These are phyloP conservation scores for Tautogolabrus adspersus DNA, from an alignment of 2,113 vertebrate genomes.

Conservation along the genomic window DNA sequence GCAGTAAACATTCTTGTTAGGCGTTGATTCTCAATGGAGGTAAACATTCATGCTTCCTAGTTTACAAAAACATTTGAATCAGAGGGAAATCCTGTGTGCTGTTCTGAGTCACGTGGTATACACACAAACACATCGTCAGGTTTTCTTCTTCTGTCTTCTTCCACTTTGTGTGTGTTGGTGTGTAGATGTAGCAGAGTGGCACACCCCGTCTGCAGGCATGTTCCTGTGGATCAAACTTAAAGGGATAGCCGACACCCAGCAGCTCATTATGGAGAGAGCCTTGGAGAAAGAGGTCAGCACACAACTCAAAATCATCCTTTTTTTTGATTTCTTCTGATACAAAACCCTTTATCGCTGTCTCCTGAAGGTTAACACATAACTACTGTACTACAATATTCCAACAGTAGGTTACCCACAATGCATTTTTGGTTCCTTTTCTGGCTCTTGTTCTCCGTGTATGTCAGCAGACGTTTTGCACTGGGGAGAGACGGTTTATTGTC, in stretches of 20 bases:
- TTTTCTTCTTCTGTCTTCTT: background rate
- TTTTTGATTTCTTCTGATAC: background rate
- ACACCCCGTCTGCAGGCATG: conserved; percentile 91
- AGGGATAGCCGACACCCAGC: conserved; percentile 87
- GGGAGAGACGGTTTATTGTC: conserved; percentile 11
- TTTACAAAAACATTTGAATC: too few species aligned
- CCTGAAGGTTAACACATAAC: too few species aligned
- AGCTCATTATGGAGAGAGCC: conserved; percentile 91
- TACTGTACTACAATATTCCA: background rate
- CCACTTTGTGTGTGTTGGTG: conserved; percentile 25
- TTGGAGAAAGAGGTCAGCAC: conserved; percentile 90
- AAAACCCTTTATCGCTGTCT: background rate
- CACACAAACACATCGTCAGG: background rate
- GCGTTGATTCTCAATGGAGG: too few species aligned
- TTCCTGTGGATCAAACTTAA: conserved; percentile 97
- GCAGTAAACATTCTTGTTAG: too few species aligned
- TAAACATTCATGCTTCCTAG: too few species aligned
- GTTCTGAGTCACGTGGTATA: background rate
- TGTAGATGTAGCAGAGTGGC: conserved; percentile 92
- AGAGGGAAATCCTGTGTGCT: background rate
- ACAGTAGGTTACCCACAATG: conserved; percentile 10
- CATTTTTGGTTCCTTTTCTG: background rate
- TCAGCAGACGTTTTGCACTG: conserved; percentile 26
- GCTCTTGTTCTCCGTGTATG: background rate
- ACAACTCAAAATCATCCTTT: background rate